Percentiles rank a stretch among this genome's conserved stretches.
phyloP scores from a whole-genome alignment of 2,888 invertebrate species.

The Blastobasis lacticolella region DNA sequence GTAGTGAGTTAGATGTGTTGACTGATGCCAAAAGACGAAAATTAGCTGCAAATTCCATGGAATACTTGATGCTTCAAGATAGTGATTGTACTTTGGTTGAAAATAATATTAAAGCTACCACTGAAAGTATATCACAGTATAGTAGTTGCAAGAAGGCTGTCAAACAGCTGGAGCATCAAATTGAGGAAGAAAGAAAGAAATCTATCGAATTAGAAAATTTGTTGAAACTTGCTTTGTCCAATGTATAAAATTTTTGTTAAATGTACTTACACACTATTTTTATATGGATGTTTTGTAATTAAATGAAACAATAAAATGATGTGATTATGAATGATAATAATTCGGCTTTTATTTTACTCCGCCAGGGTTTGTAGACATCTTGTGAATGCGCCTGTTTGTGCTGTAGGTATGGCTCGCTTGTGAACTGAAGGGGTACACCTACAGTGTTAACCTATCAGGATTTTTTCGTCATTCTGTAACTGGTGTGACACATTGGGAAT shows the following conservation, averaged over 20 bases:
- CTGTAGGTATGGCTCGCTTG: too few species aligned
- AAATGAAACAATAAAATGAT: constrained; percentile 16
- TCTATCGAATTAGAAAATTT: constrained; percentile 63
- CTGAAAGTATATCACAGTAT: constrained; percentile 44
- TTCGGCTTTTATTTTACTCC: too few species aligned
- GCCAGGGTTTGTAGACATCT: too few species aligned
- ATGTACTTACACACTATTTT: not conserved
- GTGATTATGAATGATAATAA: too few species aligned
- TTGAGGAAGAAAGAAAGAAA: constrained; percentile 59
- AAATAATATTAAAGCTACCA: constrained; percentile 43
- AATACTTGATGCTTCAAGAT: constrained; percentile 57
- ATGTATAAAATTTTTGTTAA: constrained; percentile 22
- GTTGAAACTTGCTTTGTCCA: constrained; percentile 55
- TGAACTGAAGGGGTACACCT: too few species aligned
- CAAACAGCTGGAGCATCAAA: constrained; percentile 57
- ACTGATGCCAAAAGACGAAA: constrained; percentile 59
- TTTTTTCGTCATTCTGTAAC: too few species aligned
- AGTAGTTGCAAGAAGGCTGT: constrained; percentile 49
- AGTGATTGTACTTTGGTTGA: constrained; percentile 51
- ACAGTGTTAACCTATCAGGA: too few species aligned
- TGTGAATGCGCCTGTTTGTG: too few species aligned
- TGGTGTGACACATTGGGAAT: too few species aligned
- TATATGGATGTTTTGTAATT: constrained; percentile 12
- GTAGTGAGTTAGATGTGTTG: constrained; percentile 46
- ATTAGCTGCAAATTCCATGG: constrained; percentile 45